Percentiles rank a stretch among this genome's conserved stretches.
phyloP scores from a whole-genome alignment of 2,113 vertebrate species.

The Riparia riparia region DNA sequence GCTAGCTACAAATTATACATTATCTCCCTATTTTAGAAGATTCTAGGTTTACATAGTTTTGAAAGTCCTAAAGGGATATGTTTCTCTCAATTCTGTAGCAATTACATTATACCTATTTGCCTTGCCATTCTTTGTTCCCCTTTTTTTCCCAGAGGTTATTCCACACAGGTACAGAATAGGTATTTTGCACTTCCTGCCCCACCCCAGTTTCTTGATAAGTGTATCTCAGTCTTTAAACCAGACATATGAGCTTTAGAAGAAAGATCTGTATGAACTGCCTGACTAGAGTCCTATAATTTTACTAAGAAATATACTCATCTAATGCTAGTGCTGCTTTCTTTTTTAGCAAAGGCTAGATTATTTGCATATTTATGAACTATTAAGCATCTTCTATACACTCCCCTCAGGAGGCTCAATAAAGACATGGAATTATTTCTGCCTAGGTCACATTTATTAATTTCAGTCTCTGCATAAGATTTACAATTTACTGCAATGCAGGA shows the following conservation, averaged over 20 bases:
- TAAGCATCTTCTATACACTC: conserved; percentile 38
- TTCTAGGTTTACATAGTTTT: background rate
- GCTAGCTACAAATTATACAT: background rate
- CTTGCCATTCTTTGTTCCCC: background rate
- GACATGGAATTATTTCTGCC: conserved; percentile 59
- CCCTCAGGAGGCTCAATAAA: conserved; percentile 44
- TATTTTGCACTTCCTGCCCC: background rate
- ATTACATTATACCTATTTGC: background rate
- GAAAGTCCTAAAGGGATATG: background rate
- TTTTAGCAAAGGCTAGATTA: background rate
- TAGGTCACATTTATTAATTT: conserved; percentile 63
- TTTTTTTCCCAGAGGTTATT: background rate
- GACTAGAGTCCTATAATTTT: background rate
- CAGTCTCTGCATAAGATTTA: conserved; percentile 58
- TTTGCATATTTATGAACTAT: conserved; percentile 59
- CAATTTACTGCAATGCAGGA: conserved; percentile 42
- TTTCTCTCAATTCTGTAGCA: background rate
- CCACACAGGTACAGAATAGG: background rate
- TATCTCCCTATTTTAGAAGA: background rate
- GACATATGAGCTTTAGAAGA: background rate
- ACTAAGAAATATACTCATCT: background rate
- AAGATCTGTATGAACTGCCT: background rate
- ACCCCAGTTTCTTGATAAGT: background rate
- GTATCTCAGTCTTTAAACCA: background rate
- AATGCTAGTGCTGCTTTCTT: background rate